Evolutionary conservation across 2,113 vertebrate genomes (phyloP).

Genomic region (Numenius arquata): DNA sequence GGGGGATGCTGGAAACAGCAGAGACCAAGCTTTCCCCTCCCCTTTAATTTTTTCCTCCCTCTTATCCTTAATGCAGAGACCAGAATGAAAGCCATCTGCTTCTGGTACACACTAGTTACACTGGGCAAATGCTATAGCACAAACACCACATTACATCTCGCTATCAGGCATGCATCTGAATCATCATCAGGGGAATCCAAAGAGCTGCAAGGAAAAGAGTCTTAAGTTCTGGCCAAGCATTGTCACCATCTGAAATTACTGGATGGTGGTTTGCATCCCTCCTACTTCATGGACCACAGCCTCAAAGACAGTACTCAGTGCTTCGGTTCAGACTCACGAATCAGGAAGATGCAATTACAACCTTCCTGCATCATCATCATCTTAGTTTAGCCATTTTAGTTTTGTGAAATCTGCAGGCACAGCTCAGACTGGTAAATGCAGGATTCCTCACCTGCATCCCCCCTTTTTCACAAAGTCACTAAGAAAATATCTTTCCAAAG

Average conservation of each 20-base stretch:
- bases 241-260: background rate
- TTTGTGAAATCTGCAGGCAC: background rate
- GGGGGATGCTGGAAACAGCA: background rate
- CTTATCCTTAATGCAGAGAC: background rate
- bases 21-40: background rate
- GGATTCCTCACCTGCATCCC: background rate
- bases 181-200: background rate
- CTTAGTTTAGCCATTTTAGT: background rate
- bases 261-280: background rate
- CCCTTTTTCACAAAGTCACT: background rate
- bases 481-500: background rate
- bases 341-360: background rate
- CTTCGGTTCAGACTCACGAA: background rate
- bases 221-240: background rate
- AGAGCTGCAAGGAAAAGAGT: background rate
- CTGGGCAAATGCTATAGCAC: background rate
- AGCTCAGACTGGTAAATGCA: background rate
- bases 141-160: background rate
- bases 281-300: background rate
- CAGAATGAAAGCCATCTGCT: slow-evolving; percentile 23
- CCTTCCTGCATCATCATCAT: background rate
- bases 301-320: background rate
- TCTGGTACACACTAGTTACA: background rate
- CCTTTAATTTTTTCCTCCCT: background rate
- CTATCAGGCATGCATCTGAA: background rate